Conservation (phyloP, 1,140 invertebrate species). For the Aradophagus sp. region DNA sequence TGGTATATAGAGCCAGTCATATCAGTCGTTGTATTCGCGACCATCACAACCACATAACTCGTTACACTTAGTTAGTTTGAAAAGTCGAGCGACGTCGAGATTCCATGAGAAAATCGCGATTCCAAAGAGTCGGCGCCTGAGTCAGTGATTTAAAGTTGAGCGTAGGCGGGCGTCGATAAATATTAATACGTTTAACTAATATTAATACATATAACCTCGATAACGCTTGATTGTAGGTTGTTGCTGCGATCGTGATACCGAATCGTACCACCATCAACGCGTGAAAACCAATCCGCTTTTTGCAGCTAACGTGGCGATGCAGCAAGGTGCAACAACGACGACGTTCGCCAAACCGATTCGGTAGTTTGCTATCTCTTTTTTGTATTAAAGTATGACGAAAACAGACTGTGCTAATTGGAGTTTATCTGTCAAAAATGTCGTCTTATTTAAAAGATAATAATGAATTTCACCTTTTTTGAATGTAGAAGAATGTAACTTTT, state of each 20-base stretch:
- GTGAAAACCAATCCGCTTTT: conserved; percentile 11
- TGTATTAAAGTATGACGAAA: too few species aligned
- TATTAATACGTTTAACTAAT: conserved; percentile 35
- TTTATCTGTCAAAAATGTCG: neutral
- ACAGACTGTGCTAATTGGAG: too few species aligned
- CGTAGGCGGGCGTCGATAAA: conserved; percentile 27
- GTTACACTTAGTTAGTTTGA: neutral
- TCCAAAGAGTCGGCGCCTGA: conserved; percentile 8
- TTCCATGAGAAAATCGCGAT: too few species aligned
- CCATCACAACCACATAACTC: conserved; percentile 62
- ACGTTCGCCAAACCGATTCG: neutral
- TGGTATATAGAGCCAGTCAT: conserved; percentile 72
- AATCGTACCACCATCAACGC: conserved; percentile 19
- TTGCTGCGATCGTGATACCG: conserved; percentile 14
- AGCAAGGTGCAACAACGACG: conserved; percentile 1
- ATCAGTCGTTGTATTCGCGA: conserved; percentile 62
- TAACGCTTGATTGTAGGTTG: conserved; percentile 20
- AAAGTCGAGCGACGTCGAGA: too few species aligned
- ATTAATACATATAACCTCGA: conserved; percentile 41
- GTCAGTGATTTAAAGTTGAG: conserved; percentile 8
- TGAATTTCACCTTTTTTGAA: conserved; percentile 12
- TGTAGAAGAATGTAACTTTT: too few species aligned
- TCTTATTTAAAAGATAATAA: too few species aligned
- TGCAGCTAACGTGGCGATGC: conserved; percentile 3
- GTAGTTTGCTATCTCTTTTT: too few species aligned